Evolutionary conservation across 2,113 vertebrate genomes (phyloP).

Genomic region (Lethenteron camtschaticum): DNA sequence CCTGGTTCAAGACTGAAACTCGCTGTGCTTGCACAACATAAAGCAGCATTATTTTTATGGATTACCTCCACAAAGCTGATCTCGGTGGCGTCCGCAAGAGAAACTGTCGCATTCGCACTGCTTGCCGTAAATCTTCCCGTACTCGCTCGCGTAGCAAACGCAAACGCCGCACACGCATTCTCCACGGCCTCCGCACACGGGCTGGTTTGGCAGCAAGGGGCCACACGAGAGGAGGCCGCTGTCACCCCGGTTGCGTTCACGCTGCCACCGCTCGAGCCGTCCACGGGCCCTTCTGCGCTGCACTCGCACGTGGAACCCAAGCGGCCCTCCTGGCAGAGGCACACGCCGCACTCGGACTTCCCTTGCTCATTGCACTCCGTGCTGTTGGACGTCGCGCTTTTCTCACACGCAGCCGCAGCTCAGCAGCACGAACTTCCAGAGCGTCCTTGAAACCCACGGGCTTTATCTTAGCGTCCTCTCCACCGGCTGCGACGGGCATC

Average conservation of each 20-base stretch:
- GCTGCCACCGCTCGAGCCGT: too few species aligned
- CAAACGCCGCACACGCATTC: slow-evolving; percentile 92
- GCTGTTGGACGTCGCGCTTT: background rate
- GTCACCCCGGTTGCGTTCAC: too few species aligned
- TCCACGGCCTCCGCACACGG: slow-evolving; percentile 64
- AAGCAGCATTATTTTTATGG: too few species aligned
- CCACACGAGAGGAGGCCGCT: slow-evolving; percentile 37
- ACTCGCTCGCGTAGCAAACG: slow-evolving; percentile 73
- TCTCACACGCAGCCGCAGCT: slow-evolving; percentile 4
- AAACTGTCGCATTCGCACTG: slow-evolving; percentile 95
- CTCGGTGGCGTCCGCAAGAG: slow-evolving; percentile 77
- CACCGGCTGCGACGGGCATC: background rate
- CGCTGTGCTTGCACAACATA: too few species aligned
- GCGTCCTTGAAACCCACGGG: background rate
- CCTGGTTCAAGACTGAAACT: too few species aligned
- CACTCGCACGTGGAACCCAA: background rate
- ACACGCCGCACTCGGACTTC: background rate
- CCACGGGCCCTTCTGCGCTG: background rate
- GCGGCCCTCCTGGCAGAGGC: background rate
- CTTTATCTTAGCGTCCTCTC: background rate
- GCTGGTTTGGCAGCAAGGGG: slow-evolving; percentile 37
- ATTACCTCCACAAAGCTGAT: slow-evolving; percentile 79
- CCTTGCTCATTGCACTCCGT: slow-evolving; percentile 1
- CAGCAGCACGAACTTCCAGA: background rate
- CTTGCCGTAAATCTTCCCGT: slow-evolving; percentile 73